Evolutionary conservation across 2,888 invertebrate genomes (phyloP).

Genomic region (Baccha elongata): DNA sequence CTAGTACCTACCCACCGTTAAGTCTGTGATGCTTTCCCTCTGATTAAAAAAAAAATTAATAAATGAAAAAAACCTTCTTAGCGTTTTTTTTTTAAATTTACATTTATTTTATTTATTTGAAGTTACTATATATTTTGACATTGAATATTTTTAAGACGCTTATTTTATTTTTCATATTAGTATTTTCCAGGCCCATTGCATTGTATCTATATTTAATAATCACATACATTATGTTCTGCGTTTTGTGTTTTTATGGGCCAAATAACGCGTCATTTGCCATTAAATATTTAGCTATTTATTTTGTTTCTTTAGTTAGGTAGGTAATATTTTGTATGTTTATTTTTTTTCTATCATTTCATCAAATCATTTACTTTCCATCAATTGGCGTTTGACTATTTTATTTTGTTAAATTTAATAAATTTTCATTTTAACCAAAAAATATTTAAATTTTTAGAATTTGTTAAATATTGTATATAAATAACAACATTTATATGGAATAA

Average conservation of each 20-base stretch:
- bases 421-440: slow-evolving; percentile 56
- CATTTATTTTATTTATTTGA: slow-evolving; percentile 59
- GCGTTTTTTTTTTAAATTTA: slow-evolving; percentile 46
- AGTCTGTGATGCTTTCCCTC: no score
- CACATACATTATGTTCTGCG: slow-evolving; percentile 27
- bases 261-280: slow-evolving; percentile 20
- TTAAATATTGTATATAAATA: slow-evolving; percentile 30
- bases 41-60: not conserved
- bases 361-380: slow-evolving; percentile 10
- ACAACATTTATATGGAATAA: slow-evolving; percentile 45
- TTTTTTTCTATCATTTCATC: slow-evolving; percentile 25
- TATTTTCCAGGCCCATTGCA: slow-evolving; percentile 6
- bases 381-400: slow-evolving; percentile 19
- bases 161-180: slow-evolving; percentile 26
- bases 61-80: slow-evolving; percentile 9
- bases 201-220: slow-evolving; percentile 9
- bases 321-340: slow-evolving; percentile 5
- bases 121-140: slow-evolving; percentile 59
- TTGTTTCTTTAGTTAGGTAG: slow-evolving; percentile 15
- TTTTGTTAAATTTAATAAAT: not conserved
- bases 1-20: no score
- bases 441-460: slow-evolving; percentile 5
- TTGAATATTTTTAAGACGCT: slow-evolving; percentile 40
- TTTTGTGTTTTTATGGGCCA: slow-evolving; percentile 2
- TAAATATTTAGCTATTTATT: slow-evolving; percentile 31